Conservation (phyloP, 2,888 invertebrate genomes). For the Geophilus truncorum region DNA sequence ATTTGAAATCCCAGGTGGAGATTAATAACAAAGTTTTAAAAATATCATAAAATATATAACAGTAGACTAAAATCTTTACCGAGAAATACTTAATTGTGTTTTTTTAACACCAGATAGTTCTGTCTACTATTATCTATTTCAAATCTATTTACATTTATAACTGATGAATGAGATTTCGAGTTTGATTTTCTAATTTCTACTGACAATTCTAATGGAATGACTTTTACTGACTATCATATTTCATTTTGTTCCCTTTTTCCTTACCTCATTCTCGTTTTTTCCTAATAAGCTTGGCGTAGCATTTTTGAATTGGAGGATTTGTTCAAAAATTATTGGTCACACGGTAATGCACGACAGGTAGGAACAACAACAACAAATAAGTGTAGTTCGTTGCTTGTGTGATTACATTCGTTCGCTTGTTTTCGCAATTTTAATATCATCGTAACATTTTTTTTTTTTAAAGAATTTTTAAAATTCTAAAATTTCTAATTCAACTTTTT, state of each 20-base stretch:
- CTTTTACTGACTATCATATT: background rate
- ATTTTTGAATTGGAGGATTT: conserved; percentile 28
- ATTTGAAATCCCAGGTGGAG: conserved; percentile 46
- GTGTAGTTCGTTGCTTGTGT: background rate
- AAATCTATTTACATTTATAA: no score
- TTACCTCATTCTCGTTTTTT: background rate
- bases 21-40: background rate
- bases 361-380: conserved; percentile 17
- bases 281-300: conserved; percentile 18
- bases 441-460: background rate
- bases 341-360: background rate
- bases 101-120: no score
- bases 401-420: background rate
- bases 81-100: no score
- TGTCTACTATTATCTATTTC: no score
- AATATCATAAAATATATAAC: background rate
- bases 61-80: no score
- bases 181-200: background rate
- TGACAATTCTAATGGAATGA: background rate
- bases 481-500: background rate
- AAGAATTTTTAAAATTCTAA: background rate
- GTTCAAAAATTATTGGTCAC: conserved; percentile 31
- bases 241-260: background rate
- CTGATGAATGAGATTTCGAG: no score
- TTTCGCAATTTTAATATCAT: background rate